Evolutionary conservation across 2,797 vertebrate genomes (phyloP).

Genomic region (Microhierax caerulescens): DNA sequence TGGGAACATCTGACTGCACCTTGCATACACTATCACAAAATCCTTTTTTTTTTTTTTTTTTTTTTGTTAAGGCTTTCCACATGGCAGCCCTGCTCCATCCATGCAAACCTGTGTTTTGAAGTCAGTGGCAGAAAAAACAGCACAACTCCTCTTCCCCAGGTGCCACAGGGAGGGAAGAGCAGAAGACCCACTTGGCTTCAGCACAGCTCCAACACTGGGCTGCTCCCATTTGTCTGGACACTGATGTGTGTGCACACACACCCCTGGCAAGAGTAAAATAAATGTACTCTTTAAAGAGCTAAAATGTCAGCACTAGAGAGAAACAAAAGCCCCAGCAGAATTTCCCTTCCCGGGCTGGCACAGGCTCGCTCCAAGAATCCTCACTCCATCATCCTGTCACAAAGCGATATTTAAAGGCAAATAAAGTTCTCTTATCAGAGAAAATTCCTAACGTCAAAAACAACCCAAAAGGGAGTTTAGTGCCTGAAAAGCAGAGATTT

Average conservation of each 20-base stretch:
- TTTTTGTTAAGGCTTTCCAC: not conserved
- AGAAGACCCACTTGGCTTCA: constrained; percentile 3
- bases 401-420: constrained; percentile 65
- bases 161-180: not conserved
- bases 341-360: constrained; percentile 64
- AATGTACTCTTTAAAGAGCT: constrained; percentile 36
- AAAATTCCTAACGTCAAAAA: constrained; percentile 58
- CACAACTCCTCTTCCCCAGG: not conserved
- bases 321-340: constrained; percentile 62
- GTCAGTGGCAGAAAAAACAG: not conserved
- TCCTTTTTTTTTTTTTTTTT: not conserved
- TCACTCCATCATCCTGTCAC: constrained; percentile 69
- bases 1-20: not conserved
- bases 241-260: not conserved
- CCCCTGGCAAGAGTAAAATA: constrained; percentile 55
- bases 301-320: constrained; percentile 23
- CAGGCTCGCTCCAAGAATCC: constrained; percentile 49
- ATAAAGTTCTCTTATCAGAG: constrained; percentile 54
- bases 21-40: not conserved
- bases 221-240: constrained; percentile 25
- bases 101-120: not conserved
- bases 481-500: constrained; percentile 13
- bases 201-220: not conserved
- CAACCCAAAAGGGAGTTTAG: constrained; percentile 32
- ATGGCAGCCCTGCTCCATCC: not conserved